These are phyloP conservation scores for Corvus moneduloides DNA, from an alignment of 2,113 vertebrate genomes.

Conservation along the genomic window DNA sequence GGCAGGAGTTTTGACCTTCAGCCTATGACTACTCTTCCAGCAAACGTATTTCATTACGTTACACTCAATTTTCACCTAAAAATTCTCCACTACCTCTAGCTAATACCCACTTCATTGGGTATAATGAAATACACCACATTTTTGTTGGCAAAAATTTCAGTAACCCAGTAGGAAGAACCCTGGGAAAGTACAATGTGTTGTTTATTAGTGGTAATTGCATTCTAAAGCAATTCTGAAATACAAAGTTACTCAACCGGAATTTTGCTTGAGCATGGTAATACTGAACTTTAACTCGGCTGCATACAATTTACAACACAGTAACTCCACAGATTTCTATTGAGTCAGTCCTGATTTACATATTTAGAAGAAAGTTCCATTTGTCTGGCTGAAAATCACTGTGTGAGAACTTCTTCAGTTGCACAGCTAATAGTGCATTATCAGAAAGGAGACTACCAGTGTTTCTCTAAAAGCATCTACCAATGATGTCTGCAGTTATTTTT, in stretches of 20 bases:
- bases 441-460: not conserved
- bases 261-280: not conserved
- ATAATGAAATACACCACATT: not conserved
- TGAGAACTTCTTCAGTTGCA: not conserved
- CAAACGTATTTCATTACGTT: not conserved
- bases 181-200: not conserved
- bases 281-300: not conserved
- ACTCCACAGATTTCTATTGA: not conserved
- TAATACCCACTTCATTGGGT: not conserved
- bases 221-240: not conserved
- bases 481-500: not conserved
- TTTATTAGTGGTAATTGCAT: not conserved
- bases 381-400: not conserved
- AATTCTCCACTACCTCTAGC: not conserved
- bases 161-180: not conserved
- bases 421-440: not conserved
- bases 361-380: not conserved
- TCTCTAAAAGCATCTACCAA: not conserved
- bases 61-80: not conserved
- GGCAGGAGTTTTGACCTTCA: not conserved
- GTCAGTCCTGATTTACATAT: not conserved
- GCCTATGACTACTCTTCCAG: not conserved
- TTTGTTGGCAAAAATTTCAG: not conserved
- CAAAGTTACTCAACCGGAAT: not conserved
- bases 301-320: not conserved